Evolutionary conservation across 2,888 invertebrate species (phyloP), one percentile per base, ranked within the genome.

Genomic region (Tachina lurida): DNA sequence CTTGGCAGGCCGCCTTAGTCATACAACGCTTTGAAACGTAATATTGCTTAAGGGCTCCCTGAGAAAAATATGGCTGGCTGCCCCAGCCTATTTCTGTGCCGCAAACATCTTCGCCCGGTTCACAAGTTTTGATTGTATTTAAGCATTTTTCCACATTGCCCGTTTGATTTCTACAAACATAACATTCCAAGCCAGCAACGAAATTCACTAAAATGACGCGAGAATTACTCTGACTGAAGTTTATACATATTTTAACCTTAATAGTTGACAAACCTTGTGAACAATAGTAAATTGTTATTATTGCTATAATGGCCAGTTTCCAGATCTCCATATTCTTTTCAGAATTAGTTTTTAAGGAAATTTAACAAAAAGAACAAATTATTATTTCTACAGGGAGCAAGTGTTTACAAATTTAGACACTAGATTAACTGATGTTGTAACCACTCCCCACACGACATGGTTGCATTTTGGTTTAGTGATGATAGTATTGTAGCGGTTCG

Each of bases 31-130:
- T 99, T 0, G 97, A 97, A 62, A 99, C 95, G 90, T 97, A 98
- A 93, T 96, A 97, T 90, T 98, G 98, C 90, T 99, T 98, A 79
- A 96, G 95, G 0, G 98, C 97, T 39, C 98, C 97, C 90, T 97
- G 97, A 0, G 97, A 96, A 97, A 98, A 99, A 91, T 98, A 98
- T 0, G 98, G 98, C n/a, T 97, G 97, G 65, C 92, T 92, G 90
- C 98, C 98, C 98, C 98, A 99, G 92, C 95, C 95, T 43, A 98
- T 97, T 92, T 97, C 97, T 0, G 98, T 96, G 87, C 97, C 94
- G 60, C 92, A 93, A 0, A 89, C 89, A 87, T 91, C 91, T 91
- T 98, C 96, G 52, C 95, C 96, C 88, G 96, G 95, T 88, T 97
- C 96, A 92, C 99, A 99, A 12, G 97, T 97, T 93, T 96, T 96